Evolutionary conservation across 2,888 invertebrate species (phyloP), one percentile per base, ranked within the genome.

Genomic region (Melikaiella ostensackeni): DNA sequence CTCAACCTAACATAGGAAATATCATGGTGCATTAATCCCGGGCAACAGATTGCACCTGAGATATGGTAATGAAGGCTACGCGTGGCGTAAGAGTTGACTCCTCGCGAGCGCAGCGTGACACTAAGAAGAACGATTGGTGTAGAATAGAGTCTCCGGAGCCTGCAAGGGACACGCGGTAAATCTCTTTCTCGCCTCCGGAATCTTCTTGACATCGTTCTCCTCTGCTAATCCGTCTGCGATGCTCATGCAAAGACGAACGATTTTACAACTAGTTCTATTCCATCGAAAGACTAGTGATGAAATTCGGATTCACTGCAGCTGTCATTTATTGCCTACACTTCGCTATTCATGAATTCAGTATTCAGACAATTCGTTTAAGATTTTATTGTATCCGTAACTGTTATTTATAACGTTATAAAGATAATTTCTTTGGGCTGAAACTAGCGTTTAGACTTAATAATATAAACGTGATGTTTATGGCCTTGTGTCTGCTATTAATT

Each of bases 41-140:
- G 77, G 81, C 84, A 89, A 88, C 87, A 89, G 90, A 90, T 90
- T 89, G 89, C 90, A 90, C 89, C 89, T 88, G 85, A 89, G 90
- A 90, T 90, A 90, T 90, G 90, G 89, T 90, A 90, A 90, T 90
- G 89, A 90, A 90, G 89, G 89, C 86, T 89, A 89, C 89, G 89
- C 87, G 88, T 88, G 89, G 88, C 88, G 86, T 85, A 87, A 89
- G 86, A 88, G 86, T 87, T 85, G 85, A 84, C 84, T 86, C 84
- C 84, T 86, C 75, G 66, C 59, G 79, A 76, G 82, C 85, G 81
- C 87, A 83, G 83, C 85, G 88, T 89, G 90, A 90, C 90, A 90
- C 89, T 84, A 88, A 89, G 89, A 89, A 86, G 86, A 86, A 88
- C 88, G 89, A 89, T 88, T 87, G 88, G 86, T 88, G 86, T 84